Evolutionary conservation across 2,888 invertebrate species (phyloP).

Genomic region (Leptinotarsa rubiginosa): DNA sequence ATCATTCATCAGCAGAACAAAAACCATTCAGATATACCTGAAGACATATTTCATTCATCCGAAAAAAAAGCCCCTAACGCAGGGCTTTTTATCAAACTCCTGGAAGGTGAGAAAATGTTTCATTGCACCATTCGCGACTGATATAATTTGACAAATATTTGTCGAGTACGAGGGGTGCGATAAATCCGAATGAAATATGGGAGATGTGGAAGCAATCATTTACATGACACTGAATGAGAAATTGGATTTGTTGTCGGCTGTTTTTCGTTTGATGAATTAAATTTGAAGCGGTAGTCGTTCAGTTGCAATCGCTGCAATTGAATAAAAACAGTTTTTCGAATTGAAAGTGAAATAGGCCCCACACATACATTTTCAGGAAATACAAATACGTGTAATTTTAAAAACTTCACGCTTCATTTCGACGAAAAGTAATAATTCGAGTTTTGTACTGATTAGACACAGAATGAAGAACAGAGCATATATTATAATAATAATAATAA

Average conservation of each 20-base stretch:
- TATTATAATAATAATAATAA: no score
- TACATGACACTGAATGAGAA: constrained; percentile 14
- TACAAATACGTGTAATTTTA: no score
- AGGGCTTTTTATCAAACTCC: not conserved
- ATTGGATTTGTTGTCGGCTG: constrained; percentile 1
- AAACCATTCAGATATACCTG: not conserved
- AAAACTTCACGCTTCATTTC: no score
- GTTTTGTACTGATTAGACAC: no score
- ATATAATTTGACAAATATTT: constrained; percentile 17
- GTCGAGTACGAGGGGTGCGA: not conserved
- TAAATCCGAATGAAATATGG: constrained; percentile 16
- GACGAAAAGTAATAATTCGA: no score
- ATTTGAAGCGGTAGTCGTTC: not conserved
- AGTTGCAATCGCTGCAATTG: not conserved
- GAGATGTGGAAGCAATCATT: constrained; percentile 14
- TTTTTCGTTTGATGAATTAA: not conserved
- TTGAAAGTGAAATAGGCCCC: not conserved
- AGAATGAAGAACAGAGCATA: no score
- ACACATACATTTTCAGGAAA: no score
- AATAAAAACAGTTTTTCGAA: not conserved
- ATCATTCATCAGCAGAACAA: not conserved
- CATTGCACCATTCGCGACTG: not conserved
- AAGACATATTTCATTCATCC: not conserved
- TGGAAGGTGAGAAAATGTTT: constrained; percentile 10
- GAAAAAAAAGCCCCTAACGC: not conserved